These are phyloP conservation scores for Caenorhabditis macrosperma DNA, from an alignment of 2,888 invertebrate genomes.

Conservation along the genomic window DNA sequence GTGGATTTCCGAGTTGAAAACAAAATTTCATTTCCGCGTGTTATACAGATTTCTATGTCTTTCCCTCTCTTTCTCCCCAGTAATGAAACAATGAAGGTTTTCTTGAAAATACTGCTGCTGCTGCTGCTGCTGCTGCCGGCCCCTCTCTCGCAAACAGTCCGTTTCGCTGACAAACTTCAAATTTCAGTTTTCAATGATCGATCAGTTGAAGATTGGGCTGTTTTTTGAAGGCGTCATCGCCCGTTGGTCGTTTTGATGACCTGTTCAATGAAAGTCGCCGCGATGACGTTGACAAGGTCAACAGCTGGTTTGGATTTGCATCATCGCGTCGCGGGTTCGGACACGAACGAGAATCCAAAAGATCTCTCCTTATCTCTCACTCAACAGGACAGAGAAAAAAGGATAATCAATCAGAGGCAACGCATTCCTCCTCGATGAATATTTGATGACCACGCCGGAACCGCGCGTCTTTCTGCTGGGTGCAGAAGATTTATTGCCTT, in stretches of 20 bases:
- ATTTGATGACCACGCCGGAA: constrained; percentile 15
- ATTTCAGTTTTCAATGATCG: not conserved
- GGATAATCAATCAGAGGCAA: not conserved
- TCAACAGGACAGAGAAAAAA: too few species aligned
- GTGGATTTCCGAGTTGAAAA: constrained; percentile 26
- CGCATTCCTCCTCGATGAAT: constrained; percentile 5
- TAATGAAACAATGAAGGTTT: too few species aligned
- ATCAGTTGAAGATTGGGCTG: not conserved
- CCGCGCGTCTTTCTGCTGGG: constrained; percentile 27
- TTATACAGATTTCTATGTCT: constrained; percentile 45
- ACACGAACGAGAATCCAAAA: not conserved
- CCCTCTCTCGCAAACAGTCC: too few species aligned
- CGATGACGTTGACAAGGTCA: not conserved
- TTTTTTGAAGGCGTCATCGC: not conserved
- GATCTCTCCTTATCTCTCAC: too few species aligned
- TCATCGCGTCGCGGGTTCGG: not conserved
- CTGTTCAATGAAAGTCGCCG: not conserved
- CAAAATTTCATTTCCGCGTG: constrained; percentile 4
- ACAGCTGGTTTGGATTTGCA: not conserved
- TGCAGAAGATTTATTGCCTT: constrained; percentile 19
- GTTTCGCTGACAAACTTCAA: not conserved
- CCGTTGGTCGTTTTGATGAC: too few species aligned
- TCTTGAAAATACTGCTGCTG: too few species aligned
- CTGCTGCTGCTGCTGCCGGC: too few species aligned
- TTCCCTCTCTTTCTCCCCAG: too few species aligned